A percentile compares a stretch with the other conserved stretches of the same genome.
phyloP scores from a whole-genome alignment of 2,797 vertebrate genomes.

The Enteromius afrohamiltoni region DNA sequence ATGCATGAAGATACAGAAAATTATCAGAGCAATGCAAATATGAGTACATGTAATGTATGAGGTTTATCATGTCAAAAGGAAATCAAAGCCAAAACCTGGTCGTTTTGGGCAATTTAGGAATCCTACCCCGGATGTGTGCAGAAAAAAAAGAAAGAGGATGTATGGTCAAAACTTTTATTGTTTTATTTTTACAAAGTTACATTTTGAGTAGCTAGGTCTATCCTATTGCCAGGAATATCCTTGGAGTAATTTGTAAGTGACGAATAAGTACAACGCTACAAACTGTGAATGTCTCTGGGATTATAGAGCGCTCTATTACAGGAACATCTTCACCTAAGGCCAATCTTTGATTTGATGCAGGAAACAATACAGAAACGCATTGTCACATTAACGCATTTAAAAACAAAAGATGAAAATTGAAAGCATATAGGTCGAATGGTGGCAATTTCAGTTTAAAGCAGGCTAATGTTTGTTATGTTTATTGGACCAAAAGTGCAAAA shows the following conservation, averaged over 20 bases:
- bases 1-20: not conserved
- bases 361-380: not conserved
- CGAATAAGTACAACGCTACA: slow-evolving; percentile 10
- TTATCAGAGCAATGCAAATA: not conserved
- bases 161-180: not conserved
- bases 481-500: slow-evolving; percentile 1
- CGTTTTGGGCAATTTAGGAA: not conserved
- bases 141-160: not conserved
- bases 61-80: not conserved
- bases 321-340: slow-evolving; percentile 1
- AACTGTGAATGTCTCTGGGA: not conserved
- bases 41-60: not conserved
- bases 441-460: not conserved
- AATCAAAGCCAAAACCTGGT: not conserved
- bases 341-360: not conserved
- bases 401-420: not conserved
- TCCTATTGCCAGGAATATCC: not conserved
- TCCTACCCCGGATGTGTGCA: not conserved
- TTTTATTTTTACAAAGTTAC: slow-evolving; percentile 8
- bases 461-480: slow-evolving; percentile 25
- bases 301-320: not conserved
- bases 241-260: slow-evolving; percentile 15
- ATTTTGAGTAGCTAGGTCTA: not conserved
- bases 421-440: not conserved
- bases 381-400: not conserved